Conservation (phyloP, 1,140 invertebrate species). For the Arion vulgaris region DNA sequence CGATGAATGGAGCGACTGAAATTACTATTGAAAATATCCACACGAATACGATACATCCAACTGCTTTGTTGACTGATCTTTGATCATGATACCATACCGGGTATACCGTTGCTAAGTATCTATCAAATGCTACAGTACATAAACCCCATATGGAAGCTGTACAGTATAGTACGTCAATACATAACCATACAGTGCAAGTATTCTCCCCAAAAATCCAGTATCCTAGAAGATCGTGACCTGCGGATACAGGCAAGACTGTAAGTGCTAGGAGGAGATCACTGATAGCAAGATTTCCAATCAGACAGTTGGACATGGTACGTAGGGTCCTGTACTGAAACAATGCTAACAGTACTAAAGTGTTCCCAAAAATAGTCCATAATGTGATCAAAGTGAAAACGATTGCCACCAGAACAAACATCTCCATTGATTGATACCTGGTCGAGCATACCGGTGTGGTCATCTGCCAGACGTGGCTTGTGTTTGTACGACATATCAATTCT, state of each 20-base stretch:
- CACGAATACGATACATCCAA: conserved; percentile 69
- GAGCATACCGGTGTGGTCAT: conserved; percentile 57
- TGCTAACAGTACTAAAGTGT: conserved; percentile 68
- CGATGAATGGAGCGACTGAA: conserved; percentile 70
- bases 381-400: conserved; percentile 63
- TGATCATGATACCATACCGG: conserved; percentile 72
- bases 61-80: conserved; percentile 61
- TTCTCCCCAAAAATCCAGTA: conserved; percentile 72
- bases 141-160: conserved; percentile 74
- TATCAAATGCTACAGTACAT: conserved; percentile 72
- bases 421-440: conserved; percentile 56
- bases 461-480: conserved; percentile 51
- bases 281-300: conserved; percentile 73
- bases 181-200: conserved; percentile 68
- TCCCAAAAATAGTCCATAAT: conserved; percentile 70
- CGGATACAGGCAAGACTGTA: conserved; percentile 71
- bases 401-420: conserved; percentile 59
- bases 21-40: conserved; percentile 72
- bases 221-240: conserved; percentile 67
- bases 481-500: conserved; percentile 45
- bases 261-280: conserved; percentile 71
- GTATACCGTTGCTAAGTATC: conserved; percentile 72
- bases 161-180: conserved; percentile 72
- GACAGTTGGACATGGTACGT: conserved; percentile 71
- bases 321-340: conserved; percentile 67